Conservation (phyloP, 2,797 vertebrate species). For the Echeneis naucrates region DNA sequence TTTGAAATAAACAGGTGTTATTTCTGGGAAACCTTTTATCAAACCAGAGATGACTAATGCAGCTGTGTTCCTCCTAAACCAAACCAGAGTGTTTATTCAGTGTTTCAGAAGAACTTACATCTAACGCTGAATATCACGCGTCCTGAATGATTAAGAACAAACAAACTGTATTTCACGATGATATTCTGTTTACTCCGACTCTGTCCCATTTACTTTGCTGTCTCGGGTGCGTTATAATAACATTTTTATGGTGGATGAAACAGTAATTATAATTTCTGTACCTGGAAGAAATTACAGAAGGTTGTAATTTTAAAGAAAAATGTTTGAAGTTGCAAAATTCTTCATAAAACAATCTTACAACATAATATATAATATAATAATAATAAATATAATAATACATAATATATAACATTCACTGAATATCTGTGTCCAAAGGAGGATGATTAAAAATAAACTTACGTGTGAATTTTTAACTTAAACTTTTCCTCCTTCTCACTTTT, state of each 20-base stretch:
- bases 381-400: no score
- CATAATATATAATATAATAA: no score
- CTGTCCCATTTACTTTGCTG: neutral
- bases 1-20: conserved; percentile 22
- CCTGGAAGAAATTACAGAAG: neutral
- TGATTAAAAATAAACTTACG: no score
- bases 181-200: neutral
- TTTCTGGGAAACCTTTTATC: conserved; percentile 28
- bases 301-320: neutral
- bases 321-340: neutral
- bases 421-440: neutral
- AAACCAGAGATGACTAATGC: conserved; percentile 45
- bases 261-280: neutral
- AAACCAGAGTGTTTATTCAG: neutral
- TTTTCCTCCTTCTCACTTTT: neutral
- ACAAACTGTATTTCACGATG: no score
- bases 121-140: neutral
- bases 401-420: no score
- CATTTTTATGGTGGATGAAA: neutral
- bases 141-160: no score
- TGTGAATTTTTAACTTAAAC: no score
- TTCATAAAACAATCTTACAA: neutral
- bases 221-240: neutral
- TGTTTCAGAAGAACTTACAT: no score
- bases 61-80: conserved; percentile 28